Conservation (phyloP, 2,797 vertebrate genomes). For the Acipenser oxyrinchus region DNA sequence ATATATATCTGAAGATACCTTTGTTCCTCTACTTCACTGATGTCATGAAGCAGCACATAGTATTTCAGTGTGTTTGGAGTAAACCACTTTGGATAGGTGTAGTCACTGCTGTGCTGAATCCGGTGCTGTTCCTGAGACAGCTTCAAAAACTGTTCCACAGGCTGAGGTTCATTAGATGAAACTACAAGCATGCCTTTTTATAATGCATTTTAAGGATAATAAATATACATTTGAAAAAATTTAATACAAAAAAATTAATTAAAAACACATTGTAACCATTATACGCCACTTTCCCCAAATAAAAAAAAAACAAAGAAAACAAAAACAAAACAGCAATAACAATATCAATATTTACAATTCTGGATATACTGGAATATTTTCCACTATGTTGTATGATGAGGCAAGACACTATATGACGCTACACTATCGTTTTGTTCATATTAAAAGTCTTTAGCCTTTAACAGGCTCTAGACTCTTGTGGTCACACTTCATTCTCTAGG, state of each 20-base stretch:
- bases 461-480: no score
- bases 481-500: no score
- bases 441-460: no score
- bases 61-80: constrained; percentile 97
- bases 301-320: neutral
- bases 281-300: neutral
- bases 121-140: constrained; percentile 95
- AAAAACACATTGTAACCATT: neutral
- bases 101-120: constrained; percentile 91
- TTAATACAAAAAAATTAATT: neutral
- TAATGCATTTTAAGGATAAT: constrained; percentile 41
- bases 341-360: neutral
- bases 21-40: constrained; percentile 81
- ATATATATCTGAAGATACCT: constrained; percentile 53
- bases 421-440: no score
- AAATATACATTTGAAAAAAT: constrained; percentile 10
- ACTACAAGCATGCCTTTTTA: constrained; percentile 85
- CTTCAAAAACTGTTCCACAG: constrained; percentile 89
- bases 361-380: no score
- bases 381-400: no score
- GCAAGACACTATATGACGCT: no score
- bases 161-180: constrained; percentile 80
- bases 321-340: neutral
- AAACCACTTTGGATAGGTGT: constrained; percentile 89
- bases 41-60: constrained; percentile 90